These are phyloP conservation scores for Drosophila phalerata DNA, from an alignment of 2,888 invertebrate genomes.

Conservation along the genomic window DNA sequence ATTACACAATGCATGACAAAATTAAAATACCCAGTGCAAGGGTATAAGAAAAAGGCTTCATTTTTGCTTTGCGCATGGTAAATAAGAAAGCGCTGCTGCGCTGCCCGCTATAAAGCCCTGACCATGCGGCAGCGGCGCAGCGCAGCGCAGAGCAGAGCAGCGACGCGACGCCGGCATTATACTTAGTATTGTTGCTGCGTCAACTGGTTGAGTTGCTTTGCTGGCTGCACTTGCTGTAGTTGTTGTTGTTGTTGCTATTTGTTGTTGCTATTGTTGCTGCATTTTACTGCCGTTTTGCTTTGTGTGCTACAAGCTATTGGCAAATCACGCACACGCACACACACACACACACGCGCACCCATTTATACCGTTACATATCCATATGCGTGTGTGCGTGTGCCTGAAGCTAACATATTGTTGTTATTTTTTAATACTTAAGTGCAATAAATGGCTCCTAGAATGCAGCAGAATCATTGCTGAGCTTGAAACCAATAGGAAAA, in stretches of 20 bases:
- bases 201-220: slow-evolving; percentile 73
- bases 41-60: slow-evolving; percentile 36
- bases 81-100: slow-evolving; percentile 42
- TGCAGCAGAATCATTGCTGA: slow-evolving; percentile 10
- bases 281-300: slow-evolving; percentile 56
- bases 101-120: slow-evolving; percentile 65
- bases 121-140: slow-evolving; percentile 54
- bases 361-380: slow-evolving; percentile 16
- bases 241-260: slow-evolving; percentile 16
- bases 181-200: slow-evolving; percentile 33
- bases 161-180: slow-evolving; percentile 20
- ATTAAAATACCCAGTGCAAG: background rate
- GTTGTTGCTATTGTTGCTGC: slow-evolving; percentile 51
- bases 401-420: slow-evolving; percentile 75
- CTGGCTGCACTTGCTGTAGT: slow-evolving; percentile 70
- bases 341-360: slow-evolving; percentile 26
- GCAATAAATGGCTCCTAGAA: slow-evolving; percentile 43
- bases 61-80: slow-evolving; percentile 41
- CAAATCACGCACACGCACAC: slow-evolving; percentile 41
- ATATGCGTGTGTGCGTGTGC: slow-evolving; percentile 27
- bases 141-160: slow-evolving; percentile 6
- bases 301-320: slow-evolving; percentile 57
- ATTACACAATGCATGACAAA: background rate
- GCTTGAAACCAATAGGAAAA: slow-evolving; percentile 28
- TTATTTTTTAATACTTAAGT: slow-evolving; percentile 52